A percentile compares a stretch with the other conserved stretches of the same genome.
Evolutionary conservation across 2,797 vertebrate genomes (phyloP).

Genomic region (Sebastes oblongus): DNA sequence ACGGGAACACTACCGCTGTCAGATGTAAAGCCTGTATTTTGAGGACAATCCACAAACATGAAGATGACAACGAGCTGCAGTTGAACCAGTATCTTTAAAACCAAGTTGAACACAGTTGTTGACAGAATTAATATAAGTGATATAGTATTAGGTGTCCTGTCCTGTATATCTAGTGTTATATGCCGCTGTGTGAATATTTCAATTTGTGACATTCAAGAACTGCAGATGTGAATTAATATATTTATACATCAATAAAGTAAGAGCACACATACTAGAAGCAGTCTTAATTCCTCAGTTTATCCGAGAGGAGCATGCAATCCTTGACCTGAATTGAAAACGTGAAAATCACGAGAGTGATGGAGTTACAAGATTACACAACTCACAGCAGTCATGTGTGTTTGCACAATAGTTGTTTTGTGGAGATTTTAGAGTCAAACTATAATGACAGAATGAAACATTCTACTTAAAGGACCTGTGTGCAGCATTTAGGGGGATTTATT

Average conservation of each 20-base stretch:
- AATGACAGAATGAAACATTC: neutral
- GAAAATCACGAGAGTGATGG: neutral
- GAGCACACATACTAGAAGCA: neutral
- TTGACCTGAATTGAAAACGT: neutral
- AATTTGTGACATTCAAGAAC: neutral
- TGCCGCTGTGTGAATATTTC: neutral
- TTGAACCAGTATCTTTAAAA: neutral
- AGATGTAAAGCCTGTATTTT: neutral
- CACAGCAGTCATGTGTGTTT: neutral
- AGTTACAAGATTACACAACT: neutral
- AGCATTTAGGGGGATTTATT: too few species aligned
- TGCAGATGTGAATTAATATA: neutral
- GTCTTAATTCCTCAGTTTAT: neutral
- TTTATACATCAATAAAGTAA: neutral
- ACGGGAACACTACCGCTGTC: neutral
- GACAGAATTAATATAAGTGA: neutral
- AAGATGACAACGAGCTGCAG: neutral
- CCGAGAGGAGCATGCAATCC: neutral
- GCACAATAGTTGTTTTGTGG: neutral
- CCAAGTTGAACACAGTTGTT: neutral
- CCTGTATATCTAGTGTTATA: neutral
- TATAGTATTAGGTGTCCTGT: neutral
- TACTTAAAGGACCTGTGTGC: too few species aligned
- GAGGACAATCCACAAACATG: too few species aligned
- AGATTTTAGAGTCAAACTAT: neutral